Evolutionary conservation across 2,888 invertebrate genomes (phyloP).

Genomic region (Troilus luridus): DNA sequence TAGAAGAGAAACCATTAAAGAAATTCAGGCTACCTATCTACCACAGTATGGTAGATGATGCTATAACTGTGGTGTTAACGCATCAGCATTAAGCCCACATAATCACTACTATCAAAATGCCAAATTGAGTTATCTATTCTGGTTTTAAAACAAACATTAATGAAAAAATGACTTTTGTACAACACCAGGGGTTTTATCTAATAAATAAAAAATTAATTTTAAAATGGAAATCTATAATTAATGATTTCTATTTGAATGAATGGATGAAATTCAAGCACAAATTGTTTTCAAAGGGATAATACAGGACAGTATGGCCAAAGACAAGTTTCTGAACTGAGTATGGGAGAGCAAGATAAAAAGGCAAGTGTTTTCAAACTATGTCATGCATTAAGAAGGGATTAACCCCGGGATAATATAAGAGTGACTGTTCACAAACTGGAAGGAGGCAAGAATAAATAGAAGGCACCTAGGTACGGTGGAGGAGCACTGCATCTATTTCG

Average conservation of each 20-base stretch:
- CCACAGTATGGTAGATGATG: background rate
- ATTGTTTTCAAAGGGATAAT: background rate
- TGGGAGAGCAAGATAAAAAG: conserved; percentile 16
- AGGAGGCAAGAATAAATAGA: conserved; percentile 16
- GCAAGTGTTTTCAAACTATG: background rate
- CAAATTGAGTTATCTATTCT: background rate
- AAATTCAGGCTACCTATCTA: too few species aligned
- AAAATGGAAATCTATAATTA: background rate
- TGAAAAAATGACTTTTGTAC: background rate
- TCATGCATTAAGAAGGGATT: background rate
- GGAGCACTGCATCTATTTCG: conserved; percentile 24
- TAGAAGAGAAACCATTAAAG: too few species aligned
- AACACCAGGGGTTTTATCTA: background rate
- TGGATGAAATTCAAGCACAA: background rate
- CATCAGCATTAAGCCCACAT: background rate
- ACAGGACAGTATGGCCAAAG: background rate
- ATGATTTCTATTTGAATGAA: background rate
- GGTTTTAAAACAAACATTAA: background rate
- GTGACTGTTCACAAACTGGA: background rate
- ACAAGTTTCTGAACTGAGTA: conserved; percentile 10
- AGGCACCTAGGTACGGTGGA: background rate
- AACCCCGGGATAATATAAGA: background rate
- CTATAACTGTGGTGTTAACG: background rate
- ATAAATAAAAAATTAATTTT: background rate
- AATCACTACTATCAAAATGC: background rate